phyloP scores from a whole-genome alignment of 2,797 vertebrate genomes.

The Ceyx erithaca region DNA sequence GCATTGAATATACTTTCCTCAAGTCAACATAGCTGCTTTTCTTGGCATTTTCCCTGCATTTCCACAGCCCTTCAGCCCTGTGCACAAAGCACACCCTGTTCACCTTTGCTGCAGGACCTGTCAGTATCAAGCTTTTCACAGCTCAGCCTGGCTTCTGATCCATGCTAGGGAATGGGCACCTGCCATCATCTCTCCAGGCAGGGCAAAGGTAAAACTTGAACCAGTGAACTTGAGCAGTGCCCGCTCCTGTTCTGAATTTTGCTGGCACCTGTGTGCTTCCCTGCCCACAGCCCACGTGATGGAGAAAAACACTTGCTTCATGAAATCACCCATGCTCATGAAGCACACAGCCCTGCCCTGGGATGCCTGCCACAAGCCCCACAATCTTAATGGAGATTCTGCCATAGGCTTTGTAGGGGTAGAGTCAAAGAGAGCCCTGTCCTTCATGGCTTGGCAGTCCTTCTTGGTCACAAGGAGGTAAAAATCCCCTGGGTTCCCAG shows the following conservation, averaged over 20 bases:
- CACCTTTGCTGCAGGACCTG: not conserved
- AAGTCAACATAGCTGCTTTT: not conserved
- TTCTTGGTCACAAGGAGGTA: not conserved
- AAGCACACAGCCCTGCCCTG: not conserved
- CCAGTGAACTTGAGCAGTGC: not conserved
- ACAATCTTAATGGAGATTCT: not conserved
- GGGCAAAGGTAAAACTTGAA: not conserved
- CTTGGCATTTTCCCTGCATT: not conserved
- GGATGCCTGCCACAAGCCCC: not conserved
- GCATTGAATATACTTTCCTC: not conserved
- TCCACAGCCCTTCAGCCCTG: not conserved
- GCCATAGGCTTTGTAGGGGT: not conserved
- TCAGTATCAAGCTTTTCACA: not conserved
- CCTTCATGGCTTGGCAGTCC: not conserved
- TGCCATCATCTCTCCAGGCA: not conserved
- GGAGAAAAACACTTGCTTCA: not conserved
- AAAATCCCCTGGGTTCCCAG: not conserved
- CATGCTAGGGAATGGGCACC: not conserved
- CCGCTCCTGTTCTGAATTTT: not conserved
- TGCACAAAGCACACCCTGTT: accelerated
- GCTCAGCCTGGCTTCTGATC: not conserved
- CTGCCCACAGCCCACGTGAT: not conserved
- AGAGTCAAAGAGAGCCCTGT: not conserved
- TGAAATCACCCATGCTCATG: not conserved
- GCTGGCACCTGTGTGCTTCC: not conserved